Base-by-base conservation (phyloP, 2,113 vertebrate genomes). In the Hippolais icterina region DNA sequence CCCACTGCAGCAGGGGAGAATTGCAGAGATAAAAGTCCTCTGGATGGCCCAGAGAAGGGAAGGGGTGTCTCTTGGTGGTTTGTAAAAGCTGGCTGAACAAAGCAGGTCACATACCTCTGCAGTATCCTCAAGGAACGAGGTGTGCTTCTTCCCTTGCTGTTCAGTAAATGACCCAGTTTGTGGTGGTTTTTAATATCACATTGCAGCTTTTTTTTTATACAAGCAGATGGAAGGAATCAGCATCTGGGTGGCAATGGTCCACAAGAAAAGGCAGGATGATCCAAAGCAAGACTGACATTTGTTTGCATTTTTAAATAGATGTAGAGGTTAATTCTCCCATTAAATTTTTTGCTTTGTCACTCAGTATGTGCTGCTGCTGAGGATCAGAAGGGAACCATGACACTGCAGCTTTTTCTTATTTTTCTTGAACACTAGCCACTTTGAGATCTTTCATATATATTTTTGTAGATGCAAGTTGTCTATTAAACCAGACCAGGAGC, bases 1-100 rank as follows among this genome's bases (percentile, higher is more conserved):
- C 69, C 84, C 61, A 47, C 33, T 90, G 70, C 61, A 95, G n/a
- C 64, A 84, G 44, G 82, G 92, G 94, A 93, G 71, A 93, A 63
- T 72, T 82, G 92, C 4, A 11, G 81, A 97, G 81, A 97, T 94
- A 23, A 93, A 96, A 96, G 92, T 61, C 49, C 92, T 96, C 27
- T 2, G 47, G 41, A 90, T n/a, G 94, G 93, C 13, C 23, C 68
- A 66, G 79, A 68, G 85, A 84, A 35, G 87, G 78, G 83, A 82
- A 87, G 83, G 17, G 35, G 3, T 93, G 59, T 96, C 72, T 31
- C 37, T 91, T 53, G 49, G 82, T 72, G 94, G 37, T 83, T 75
- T 94, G 50, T 79, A 56, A 87, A 95, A 95, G 66, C 52, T 63
- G 89, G 29, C 52, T 87, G 90, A 95, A 83, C 80, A 95, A 96